Evolutionary conservation across 1,140 invertebrate genomes (phyloP).

Genomic region (Callitettix versicolor): DNA sequence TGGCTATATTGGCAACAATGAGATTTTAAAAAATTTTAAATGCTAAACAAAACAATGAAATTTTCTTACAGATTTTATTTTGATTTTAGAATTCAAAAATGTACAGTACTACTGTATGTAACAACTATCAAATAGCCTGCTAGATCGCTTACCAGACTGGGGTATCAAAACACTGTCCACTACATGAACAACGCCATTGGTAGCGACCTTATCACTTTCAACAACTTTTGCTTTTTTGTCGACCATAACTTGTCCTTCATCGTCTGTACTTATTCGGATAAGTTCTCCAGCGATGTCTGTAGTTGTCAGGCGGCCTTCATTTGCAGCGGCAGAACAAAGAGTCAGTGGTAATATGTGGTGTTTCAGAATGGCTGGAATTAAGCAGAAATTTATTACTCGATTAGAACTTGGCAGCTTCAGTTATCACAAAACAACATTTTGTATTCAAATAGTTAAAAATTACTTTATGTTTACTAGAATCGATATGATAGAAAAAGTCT

Average conservation of each 20-base stretch:
- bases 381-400: too few species aligned
- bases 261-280: slow-evolving; percentile 32
- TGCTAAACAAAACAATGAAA: too few species aligned
- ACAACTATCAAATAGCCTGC: background rate
- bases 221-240: slow-evolving; percentile 36
- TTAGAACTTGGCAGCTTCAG: too few species aligned
- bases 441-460: too few species aligned
- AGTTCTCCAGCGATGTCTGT: slow-evolving; percentile 32
- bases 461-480: too few species aligned
- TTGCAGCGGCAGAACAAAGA: slow-evolving; percentile 38
- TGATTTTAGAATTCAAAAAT: too few species aligned
- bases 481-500: too few species aligned
- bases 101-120: too few species aligned
- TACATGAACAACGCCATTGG: slow-evolving; percentile 45
- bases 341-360: slow-evolving; percentile 43
- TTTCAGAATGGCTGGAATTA: slow-evolving; percentile 35
- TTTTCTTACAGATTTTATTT: too few species aligned
- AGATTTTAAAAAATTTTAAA: background rate
- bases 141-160: slow-evolving; percentile 35
- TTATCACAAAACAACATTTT: too few species aligned
- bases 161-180: slow-evolving; percentile 42
- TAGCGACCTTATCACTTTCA: slow-evolving; percentile 39
- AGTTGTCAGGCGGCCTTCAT: slow-evolving; percentile 30
- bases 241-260: slow-evolving; percentile 33
- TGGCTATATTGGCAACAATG: too few species aligned